Base-by-base conservation (phyloP, 2,113 vertebrate genomes). In the Sterrhoptilus dennistouni region DNA sequence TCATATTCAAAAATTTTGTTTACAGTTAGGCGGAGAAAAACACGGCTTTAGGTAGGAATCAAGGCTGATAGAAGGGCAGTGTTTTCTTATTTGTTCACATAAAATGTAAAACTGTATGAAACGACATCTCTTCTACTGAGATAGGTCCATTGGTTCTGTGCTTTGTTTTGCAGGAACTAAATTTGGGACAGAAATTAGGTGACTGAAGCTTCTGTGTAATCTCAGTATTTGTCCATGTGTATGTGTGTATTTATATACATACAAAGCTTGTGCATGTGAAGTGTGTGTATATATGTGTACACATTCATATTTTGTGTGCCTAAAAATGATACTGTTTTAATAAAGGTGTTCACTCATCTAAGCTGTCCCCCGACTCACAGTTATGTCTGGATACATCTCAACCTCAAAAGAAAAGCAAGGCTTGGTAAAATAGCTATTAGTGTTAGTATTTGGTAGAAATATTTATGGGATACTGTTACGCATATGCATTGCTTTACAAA, bases 261-360 rank as follows among this genome's bases (percentile, higher is more conserved):
- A 38, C 6, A 70, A 19, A 29, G 9, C 17, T 50, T 63, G 14
- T n/a, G 15, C 24, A 4, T 24, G 15, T 33, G 19, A 53, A 33
- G 8, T 8, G 4, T 50, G 5, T 25, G 0, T 35, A 4, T 19
- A 2, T 33, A 4, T 6, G 1, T 23, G 5, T 36, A 6, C 25
- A 5, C 21, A 12, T 66, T 85, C 6, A 4, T 70, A 17, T 60
- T 59, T 63, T 68, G 14, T 33, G 15, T 57, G 42, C 9, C 6
- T 29, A 57, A 49, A 28, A 24, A 28, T 6, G 6, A 1, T 29
- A 33, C 1, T 68, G 20, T 49, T 91, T 84, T 77, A 36, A 72
- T 85, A 49, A 50, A 20, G 33, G 11, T 49, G 1, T 65, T 79
- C 35, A 25, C 23, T 79, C 7, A 40, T 13, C 35, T 57, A 14